Conservation (phyloP, 2,113 vertebrate genomes). For the Campylomormyrus numenius region DNA sequence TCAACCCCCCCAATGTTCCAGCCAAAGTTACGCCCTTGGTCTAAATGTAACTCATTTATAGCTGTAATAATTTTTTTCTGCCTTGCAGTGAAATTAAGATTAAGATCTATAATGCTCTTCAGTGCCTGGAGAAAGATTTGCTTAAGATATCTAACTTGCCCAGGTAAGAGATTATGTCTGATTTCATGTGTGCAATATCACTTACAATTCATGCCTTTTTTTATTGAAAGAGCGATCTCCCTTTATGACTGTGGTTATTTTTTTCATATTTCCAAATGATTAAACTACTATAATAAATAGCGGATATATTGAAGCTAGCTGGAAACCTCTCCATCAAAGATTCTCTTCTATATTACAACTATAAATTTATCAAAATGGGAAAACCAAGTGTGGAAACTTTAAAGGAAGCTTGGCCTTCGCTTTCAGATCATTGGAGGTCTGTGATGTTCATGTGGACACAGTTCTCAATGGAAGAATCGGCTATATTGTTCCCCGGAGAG, state of each 20-base stretch:
- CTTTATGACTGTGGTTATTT: neutral
- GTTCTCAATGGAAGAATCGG: constrained; percentile 69
- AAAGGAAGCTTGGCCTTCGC: neutral
- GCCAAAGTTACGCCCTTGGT: neutral
- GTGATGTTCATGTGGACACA: constrained; percentile 40
- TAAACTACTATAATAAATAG: neutral
- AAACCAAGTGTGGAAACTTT: neutral
- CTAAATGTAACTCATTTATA: neutral
- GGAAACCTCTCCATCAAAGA: neutral
- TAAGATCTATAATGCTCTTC: constrained; percentile 63
- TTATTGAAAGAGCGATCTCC: neutral
- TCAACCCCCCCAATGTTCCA: no score
- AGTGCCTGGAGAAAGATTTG: constrained; percentile 64
- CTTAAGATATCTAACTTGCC: constrained; percentile 55
- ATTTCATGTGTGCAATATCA: neutral
- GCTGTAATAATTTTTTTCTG: neutral
- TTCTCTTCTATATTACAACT: neutral
- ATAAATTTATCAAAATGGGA: neutral
- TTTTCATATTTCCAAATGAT: neutral
- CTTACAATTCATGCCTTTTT: neutral
- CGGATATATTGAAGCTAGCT: neutral
- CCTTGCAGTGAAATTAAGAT: constrained; percentile 58
- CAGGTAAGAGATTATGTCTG: constrained; percentile 50
- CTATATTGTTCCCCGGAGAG: constrained; percentile 51
- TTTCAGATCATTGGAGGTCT: constrained; percentile 47